phyloP scores from a whole-genome alignment of 92 coral and sea anemone species.

The Palythoa grandiflora region DNA sequence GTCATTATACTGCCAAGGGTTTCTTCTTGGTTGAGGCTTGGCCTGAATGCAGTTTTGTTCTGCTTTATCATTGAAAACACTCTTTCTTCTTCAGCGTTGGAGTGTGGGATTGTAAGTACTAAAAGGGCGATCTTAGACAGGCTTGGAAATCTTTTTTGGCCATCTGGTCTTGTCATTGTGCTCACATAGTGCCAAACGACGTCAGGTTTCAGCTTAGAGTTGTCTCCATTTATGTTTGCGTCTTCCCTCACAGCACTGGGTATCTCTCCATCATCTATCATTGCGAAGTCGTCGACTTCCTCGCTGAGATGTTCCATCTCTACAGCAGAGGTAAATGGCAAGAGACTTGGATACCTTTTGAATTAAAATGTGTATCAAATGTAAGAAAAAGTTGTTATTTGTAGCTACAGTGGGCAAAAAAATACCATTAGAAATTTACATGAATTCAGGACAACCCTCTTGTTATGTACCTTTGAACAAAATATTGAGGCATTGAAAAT shows the following conservation, averaged over 20 bases:
- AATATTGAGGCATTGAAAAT: not conserved
- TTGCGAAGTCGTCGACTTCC: slow-evolving; percentile 56
- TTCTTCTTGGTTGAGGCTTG: not conserved
- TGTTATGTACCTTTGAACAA: slow-evolving; percentile 3
- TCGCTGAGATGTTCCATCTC: slow-evolving; percentile 53
- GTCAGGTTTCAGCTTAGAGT: not conserved
- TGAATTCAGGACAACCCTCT: not conserved
- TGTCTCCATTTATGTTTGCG: not conserved
- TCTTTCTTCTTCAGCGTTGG: not conserved
- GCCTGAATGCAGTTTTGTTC: not conserved
- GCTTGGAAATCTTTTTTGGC: not conserved
- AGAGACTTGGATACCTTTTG: slow-evolving; percentile 67
- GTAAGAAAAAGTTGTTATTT: not conserved
- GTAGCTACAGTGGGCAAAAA: not conserved
- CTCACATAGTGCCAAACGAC: not conserved
- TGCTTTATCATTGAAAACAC: not conserved
- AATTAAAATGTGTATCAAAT: not conserved
- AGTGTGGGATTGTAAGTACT: not conserved
- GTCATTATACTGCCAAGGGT: not conserved
- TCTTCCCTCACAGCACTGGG: slow-evolving; percentile 31
- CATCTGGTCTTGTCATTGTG: not conserved
- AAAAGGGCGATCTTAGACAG: not conserved
- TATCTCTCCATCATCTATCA: slow-evolving; percentile 44
- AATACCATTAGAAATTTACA: not conserved
- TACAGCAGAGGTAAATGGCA: slow-evolving; percentile 56